Percentiles rank a stretch among this genome's conserved stretches.
phyloP scores from a whole-genome alignment of 2,888 invertebrate species.

The Heliconius ismenius region DNA sequence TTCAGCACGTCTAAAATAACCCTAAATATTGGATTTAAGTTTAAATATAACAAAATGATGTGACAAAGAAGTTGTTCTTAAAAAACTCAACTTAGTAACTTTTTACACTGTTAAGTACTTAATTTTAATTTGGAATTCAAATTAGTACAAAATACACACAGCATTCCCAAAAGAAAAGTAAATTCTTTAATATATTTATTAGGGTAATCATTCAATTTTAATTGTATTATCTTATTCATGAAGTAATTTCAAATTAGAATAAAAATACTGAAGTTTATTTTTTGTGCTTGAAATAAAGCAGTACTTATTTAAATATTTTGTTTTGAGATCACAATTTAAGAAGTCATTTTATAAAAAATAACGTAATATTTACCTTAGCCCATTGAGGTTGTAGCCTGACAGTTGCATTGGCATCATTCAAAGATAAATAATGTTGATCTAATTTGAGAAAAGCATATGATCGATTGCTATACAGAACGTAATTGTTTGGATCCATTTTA shows the following conservation, averaged over 20 bases:
- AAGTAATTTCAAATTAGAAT: not conserved
- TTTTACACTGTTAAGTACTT: not conserved
- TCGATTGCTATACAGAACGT: constrained; percentile 88
- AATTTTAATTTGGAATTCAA: not conserved
- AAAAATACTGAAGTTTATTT: not conserved
- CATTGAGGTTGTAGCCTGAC: constrained; percentile 88
- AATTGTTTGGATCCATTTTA: constrained; percentile 86
- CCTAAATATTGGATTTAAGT: constrained; percentile 64
- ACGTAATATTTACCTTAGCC: constrained; percentile 84
- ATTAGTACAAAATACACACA: not conserved
- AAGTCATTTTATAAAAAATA: not conserved
- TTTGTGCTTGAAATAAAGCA: not conserved
- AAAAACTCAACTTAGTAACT: not conserved
- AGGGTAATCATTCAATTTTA: not conserved
- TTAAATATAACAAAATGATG: not conserved
- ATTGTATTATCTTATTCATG: not conserved
- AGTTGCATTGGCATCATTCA: constrained; percentile 89
- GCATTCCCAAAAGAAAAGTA: not conserved
- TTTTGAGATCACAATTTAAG: not conserved
- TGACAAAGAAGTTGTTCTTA: not conserved
- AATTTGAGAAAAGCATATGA: constrained; percentile 90
- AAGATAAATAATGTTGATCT: constrained; percentile 88
- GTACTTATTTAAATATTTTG: not conserved
- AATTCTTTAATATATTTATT: not conserved
- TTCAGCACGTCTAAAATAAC: constrained; percentile 87